Percentiles rank a stretch among this genome's conserved stretches.
Conservation (phyloP, 2,113 vertebrate species). For the Thunnus thynnus region DNA sequence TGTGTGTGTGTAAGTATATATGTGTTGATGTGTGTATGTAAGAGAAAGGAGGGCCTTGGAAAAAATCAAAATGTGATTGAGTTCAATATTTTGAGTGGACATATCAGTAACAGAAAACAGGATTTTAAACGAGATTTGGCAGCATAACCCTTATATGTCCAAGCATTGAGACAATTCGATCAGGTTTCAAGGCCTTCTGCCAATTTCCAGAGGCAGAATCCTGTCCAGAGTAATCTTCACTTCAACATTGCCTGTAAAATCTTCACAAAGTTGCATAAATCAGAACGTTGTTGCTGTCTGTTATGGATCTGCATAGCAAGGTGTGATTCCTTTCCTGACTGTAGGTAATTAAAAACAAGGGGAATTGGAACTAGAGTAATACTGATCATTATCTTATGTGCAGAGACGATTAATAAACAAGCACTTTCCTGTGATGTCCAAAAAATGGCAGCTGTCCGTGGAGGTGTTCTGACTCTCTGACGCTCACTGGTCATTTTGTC, state of each 20-base stretch:
- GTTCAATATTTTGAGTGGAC: not conserved
- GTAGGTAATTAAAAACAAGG: conserved; percentile 12
- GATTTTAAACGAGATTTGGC: conserved; percentile 16
- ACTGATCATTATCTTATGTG: not conserved
- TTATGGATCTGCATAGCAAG: conserved; percentile 51
- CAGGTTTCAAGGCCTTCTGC: conserved; percentile 19
- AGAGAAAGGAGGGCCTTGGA: not conserved
- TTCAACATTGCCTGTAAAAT: conserved; percentile 20
- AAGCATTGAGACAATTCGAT: conserved; percentile 6
- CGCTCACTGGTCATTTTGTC: not conserved
- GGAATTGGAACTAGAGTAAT: not conserved
- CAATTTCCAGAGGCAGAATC: conserved; percentile 36
- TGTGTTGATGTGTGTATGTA: not conserved
- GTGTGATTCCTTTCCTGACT: conserved; percentile 18
- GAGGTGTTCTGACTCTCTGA: not conserved
- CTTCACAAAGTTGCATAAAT: conserved; percentile 38
- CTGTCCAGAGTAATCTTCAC: conserved; percentile 38
- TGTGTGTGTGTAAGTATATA: not conserved
- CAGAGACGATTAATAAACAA: not conserved
- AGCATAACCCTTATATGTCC: conserved; percentile 5
- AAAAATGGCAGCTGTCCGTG: not conserved
- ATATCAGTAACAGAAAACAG: not conserved
- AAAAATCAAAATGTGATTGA: not conserved
- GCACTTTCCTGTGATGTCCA: conserved; percentile 8
- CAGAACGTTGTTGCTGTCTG: not conserved